These are phyloP conservation scores for Platypus cylindrus DNA, from an alignment of 2,888 invertebrate genomes.

Conservation along the genomic window DNA sequence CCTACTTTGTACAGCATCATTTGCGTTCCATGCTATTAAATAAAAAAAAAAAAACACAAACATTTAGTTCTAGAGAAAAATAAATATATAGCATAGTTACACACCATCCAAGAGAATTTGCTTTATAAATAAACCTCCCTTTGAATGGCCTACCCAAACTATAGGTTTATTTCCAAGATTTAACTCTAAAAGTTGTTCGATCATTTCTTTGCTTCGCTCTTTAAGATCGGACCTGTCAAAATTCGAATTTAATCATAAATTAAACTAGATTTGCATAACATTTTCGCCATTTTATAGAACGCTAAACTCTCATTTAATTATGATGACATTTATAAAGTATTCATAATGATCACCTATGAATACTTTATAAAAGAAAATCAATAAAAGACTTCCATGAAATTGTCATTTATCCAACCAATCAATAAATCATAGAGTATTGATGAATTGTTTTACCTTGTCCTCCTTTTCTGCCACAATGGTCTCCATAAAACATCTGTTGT, in stretches of 20 bases:
- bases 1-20: slow-evolving; percentile 29
- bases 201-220: slow-evolving; percentile 59
- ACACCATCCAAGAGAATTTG: slow-evolving; percentile 63
- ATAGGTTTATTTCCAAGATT: slow-evolving; percentile 63
- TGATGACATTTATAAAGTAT: too few species aligned
- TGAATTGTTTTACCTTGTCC: slow-evolving; percentile 50
- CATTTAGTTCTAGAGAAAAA: background rate
- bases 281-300: too few species aligned
- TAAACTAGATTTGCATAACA: too few species aligned
- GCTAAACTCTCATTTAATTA: too few species aligned
- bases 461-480: slow-evolving; percentile 57
- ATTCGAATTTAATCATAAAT: too few species aligned
- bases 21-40: slow-evolving; percentile 41
- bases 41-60: slow-evolving; percentile 10
- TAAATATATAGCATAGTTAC: too few species aligned
- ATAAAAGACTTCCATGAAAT: too few species aligned
- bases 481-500: slow-evolving; percentile 70
- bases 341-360: too few species aligned
- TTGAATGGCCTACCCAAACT: slow-evolving; percentile 77
- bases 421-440: too few species aligned
- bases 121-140: slow-evolving; percentile 79
- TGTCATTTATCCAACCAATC: too few species aligned
- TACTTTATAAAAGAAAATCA: too few species aligned
- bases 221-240: slow-evolving; percentile 46
- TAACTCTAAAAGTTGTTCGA: slow-evolving; percentile 48